A percentile compares a stretch with the other conserved stretches of the same genome.
These are phyloP conservation scores for Rhizoglyphus robini DNA, from an alignment of 1,140 invertebrate genomes.

Conservation along the genomic window DNA sequence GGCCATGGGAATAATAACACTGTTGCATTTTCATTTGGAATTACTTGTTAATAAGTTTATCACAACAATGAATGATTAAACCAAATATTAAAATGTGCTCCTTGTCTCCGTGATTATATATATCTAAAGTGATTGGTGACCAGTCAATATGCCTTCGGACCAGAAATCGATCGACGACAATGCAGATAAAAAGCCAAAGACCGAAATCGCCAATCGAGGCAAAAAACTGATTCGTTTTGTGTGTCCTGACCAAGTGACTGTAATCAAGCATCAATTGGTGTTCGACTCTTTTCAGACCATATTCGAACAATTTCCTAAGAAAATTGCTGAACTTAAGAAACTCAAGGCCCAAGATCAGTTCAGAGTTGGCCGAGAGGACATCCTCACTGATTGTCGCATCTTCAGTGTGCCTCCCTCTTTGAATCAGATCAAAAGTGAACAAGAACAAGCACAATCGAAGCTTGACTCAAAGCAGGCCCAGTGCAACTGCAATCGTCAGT, in stretches of 20 bases:
- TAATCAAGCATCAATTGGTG: not conserved
- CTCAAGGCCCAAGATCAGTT: not conserved
- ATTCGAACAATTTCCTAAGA: slow-evolving; percentile 7
- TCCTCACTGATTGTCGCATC: not conserved
- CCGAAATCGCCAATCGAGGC: no score
- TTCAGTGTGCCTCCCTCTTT: not conserved
- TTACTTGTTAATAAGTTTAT: no score
- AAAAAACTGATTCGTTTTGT: not conserved
- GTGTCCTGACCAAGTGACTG: not conserved
- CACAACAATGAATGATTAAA: no score
- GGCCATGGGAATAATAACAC: no score
- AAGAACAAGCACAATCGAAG: not conserved
- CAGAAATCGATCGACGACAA: no score
- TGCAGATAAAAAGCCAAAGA: no score
- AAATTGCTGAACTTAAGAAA: not conserved
- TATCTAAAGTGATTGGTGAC: no score
- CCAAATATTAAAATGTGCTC: no score
- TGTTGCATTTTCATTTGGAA: no score
- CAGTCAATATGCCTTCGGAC: no score
- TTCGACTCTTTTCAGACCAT: not conserved
- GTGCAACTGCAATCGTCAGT: not conserved
- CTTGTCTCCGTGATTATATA: no score
- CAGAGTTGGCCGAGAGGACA: not conserved
- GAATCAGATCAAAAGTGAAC: not conserved
- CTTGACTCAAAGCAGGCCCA: not conserved